These are phyloP conservation scores for Drosophila pruinosa DNA, from an alignment of 1,140 invertebrate species.

Conservation along the genomic window DNA sequence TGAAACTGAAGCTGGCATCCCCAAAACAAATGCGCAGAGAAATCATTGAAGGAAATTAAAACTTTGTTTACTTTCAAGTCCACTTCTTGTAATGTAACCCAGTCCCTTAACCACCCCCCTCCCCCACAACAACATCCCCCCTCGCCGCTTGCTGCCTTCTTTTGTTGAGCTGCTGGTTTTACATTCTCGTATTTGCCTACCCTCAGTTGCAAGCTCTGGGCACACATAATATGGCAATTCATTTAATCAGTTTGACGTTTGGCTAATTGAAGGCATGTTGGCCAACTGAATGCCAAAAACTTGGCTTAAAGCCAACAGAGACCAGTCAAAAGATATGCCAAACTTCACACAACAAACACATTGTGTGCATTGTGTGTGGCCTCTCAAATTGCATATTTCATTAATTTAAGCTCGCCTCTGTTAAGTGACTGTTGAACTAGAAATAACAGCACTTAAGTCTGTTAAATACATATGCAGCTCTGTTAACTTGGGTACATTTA, in stretches of 20 bases:
- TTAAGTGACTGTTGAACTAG: background rate
- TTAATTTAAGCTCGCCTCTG: background rate
- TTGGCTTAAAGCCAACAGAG: background rate
- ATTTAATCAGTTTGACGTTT: conserved; percentile 53
- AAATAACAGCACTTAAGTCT: too few relatives aligned
- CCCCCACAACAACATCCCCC: too few relatives aligned
- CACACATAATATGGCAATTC: conserved; percentile 57
- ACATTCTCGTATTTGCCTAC: conserved; percentile 5
- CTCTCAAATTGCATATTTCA: background rate
- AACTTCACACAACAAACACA: background rate
- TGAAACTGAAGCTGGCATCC: background rate
- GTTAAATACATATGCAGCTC: too few relatives aligned
- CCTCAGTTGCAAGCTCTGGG: conserved; percentile 8
- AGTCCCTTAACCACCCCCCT: background rate
- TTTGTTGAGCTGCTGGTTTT: conserved; percentile 19
- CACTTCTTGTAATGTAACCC: conserved; percentile 35
- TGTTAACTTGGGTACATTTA: too few relatives aligned
- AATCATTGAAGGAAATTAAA: conserved; percentile 80
- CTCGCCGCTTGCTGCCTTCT: background rate
- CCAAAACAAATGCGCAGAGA: conserved; percentile 73
- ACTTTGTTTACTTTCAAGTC: conserved; percentile 77
- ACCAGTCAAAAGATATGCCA: background rate
- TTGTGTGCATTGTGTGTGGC: too few relatives aligned
- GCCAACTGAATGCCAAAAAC: conserved; percentile 1
- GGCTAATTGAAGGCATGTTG: conserved; percentile 57